Base-by-base conservation (phyloP, 2,113 vertebrate genomes). In the Lycaon pictus region DNA sequence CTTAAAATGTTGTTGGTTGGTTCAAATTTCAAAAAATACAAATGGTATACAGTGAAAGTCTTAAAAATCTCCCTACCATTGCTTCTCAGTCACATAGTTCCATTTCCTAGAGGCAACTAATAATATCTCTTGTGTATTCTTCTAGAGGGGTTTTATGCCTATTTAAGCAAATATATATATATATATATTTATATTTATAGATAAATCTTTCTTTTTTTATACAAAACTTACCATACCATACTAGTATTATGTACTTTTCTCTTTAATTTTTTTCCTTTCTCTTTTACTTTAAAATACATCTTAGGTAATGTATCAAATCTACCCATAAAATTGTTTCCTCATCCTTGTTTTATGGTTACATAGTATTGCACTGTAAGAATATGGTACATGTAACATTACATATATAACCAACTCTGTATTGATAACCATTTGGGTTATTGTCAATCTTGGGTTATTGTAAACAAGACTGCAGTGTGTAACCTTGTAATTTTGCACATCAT, bases 221-320 rank as follows among this genome's bases (percentile, higher is more conserved):
- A 69, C 29, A 85, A 86, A 96, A 92, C 13, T 62, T 89, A 92
- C 43, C 3, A 37, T 69, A 86, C 8, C 43, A 67, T 63, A 53
- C 5, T 27, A 81, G 43, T 55, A 67, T 58, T 60, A n/a, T 23
- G 11, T 4, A 90, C n/a, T 16, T 96, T 79, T 53, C n/a, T 87
- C 8, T 81, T 97, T 96, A 43, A 43, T 43, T 43, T 43, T 43
- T 43, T 43, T 43, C 37, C 20, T 96, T 79, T 53, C n/a, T 87
- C 8, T 81, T 97, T 96, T 29, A 90, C 37, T 96, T 92, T 92
- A 86, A 93, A 82, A 53, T 37, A 35, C 77, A 37, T 80, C 43
- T 93, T 82, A 43, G 11, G 53, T 43, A 56, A 29, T 35, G 69
- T 48, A 63, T 20, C n/a, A 93, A 20, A 65, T 7, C 9, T 22